Evolutionary conservation across 2,113 vertebrate genomes (phyloP).

Genomic region (Aviceda subcristata): DNA sequence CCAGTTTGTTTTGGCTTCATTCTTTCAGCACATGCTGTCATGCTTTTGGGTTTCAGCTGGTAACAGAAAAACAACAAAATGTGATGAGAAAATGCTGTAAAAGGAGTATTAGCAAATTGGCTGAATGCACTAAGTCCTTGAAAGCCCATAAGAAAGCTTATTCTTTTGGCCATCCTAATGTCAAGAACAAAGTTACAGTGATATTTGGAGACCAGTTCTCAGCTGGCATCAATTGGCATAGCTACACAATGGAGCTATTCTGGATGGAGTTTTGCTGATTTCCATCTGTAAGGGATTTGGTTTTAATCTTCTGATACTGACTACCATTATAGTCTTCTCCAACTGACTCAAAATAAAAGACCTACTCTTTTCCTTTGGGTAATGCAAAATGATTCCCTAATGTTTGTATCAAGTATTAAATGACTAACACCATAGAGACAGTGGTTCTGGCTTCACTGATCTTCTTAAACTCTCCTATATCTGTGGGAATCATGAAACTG

Average conservation of each 20-base stretch:
- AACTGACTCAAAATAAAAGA: neutral
- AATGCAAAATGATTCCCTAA: neutral
- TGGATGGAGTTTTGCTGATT: neutral
- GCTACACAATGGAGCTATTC: neutral
- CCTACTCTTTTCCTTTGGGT: neutral
- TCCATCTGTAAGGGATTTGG: slow-evolving; percentile 1
- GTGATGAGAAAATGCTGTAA: neutral
- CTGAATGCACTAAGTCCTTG: neutral
- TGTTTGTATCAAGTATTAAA: neutral
- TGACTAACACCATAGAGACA: neutral
- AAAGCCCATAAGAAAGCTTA: neutral
- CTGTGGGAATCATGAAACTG: neutral
- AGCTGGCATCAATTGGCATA: neutral
- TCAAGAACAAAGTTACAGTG: neutral
- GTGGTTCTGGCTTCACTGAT: neutral
- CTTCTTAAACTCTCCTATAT: neutral
- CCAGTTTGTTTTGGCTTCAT: neutral
- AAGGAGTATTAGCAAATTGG: neutral
- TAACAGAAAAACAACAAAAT: neutral
- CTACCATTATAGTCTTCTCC: neutral
- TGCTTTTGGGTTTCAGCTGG: neutral
- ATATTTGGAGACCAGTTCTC: slow-evolving; percentile 6
- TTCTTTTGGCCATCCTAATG: neutral
- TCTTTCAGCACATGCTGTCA: neutral
- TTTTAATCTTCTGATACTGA: neutral